Conservation (phyloP, 2,113 vertebrate genomes). For the Stomatorhinus ivindoensis region DNA sequence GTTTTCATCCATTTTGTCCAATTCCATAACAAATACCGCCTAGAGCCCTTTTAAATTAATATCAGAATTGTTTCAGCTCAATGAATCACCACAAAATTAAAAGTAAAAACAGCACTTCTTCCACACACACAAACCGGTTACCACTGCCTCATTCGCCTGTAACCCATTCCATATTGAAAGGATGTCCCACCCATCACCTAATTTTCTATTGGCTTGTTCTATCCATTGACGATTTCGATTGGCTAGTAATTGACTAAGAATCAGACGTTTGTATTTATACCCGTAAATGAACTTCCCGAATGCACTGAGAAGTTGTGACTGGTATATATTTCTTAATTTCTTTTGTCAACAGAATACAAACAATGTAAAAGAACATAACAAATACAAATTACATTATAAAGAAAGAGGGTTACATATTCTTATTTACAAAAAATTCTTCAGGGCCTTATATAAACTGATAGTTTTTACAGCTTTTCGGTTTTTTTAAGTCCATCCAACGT, state of each 20-base stretch:
- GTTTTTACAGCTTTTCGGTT: too few relatives aligned
- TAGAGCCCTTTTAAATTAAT: not conserved
- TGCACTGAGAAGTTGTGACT: not conserved
- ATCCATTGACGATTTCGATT: not conserved
- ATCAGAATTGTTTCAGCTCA: not conserved
- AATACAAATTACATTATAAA: too few relatives aligned
- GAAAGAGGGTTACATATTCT: too few relatives aligned
- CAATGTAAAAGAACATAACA: too few relatives aligned
- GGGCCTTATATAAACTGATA: too few relatives aligned
- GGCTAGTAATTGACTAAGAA: not conserved
- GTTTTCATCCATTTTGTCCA: constrained; percentile 89
- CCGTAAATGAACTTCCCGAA: not conserved
- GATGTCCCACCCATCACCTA: not conserved
- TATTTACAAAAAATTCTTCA: too few relatives aligned
- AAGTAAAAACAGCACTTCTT: not conserved
- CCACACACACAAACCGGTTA: not conserved
- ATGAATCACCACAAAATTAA: not conserved
- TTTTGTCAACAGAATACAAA: too few relatives aligned
- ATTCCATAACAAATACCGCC: constrained; percentile 68
- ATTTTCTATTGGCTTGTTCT: not conserved
- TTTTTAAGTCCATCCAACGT: too few relatives aligned
- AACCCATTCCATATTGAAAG: not conserved
- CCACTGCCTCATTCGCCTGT: not conserved
- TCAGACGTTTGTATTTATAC: not conserved
- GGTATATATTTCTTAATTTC: too few relatives aligned